Evolutionary conservation across 2,797 vertebrate genomes (phyloP).

Genomic region (Ficedula albicollis): DNA sequence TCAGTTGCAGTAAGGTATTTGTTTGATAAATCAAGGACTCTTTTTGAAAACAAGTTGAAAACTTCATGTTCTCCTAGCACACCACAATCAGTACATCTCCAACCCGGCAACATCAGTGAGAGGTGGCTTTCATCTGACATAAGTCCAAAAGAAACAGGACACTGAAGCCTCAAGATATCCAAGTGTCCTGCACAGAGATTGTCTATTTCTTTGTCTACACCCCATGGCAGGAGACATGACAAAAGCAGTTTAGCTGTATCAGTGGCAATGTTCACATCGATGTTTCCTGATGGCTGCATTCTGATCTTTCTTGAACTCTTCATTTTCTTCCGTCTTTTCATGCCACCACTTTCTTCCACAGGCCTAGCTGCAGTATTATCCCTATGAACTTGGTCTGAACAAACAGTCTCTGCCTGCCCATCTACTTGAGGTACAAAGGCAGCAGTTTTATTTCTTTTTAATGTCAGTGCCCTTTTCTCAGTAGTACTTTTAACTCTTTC

Average conservation of each 20-base stretch:
- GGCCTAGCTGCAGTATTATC: background rate
- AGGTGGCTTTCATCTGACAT: conserved; percentile 64
- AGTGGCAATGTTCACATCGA: conserved; percentile 15
- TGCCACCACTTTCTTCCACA: conserved; percentile 48
- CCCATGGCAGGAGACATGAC: conserved; percentile 81
- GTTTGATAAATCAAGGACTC: conserved; percentile 75
- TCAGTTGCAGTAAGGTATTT: conserved; percentile 71
- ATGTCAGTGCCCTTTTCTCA: conserved; percentile 66
- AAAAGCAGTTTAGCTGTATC: conserved; percentile 76
- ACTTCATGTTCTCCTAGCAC: background rate
- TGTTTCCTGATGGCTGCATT: conserved; percentile 41
- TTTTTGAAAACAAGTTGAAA: conserved; percentile 74
- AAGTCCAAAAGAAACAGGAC: conserved; percentile 73
- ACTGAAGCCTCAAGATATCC: conserved; percentile 60
- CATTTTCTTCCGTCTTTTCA: conserved; percentile 72
- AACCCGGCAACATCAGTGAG: conserved; percentile 74
- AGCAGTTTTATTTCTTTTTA: conserved; percentile 72
- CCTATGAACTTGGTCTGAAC: background rate
- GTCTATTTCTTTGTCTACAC: conserved; percentile 75
- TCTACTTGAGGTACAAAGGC: conserved; percentile 11
- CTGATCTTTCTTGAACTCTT: conserved; percentile 74
- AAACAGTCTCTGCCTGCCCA: background rate
- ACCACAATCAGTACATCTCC: conserved; percentile 29
- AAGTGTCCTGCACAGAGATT: conserved; percentile 67
- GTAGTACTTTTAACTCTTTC: conserved; percentile 70